phyloP scores from a whole-genome alignment of 2,113 vertebrate genomes.

The Scartelaos histophorus region DNA sequence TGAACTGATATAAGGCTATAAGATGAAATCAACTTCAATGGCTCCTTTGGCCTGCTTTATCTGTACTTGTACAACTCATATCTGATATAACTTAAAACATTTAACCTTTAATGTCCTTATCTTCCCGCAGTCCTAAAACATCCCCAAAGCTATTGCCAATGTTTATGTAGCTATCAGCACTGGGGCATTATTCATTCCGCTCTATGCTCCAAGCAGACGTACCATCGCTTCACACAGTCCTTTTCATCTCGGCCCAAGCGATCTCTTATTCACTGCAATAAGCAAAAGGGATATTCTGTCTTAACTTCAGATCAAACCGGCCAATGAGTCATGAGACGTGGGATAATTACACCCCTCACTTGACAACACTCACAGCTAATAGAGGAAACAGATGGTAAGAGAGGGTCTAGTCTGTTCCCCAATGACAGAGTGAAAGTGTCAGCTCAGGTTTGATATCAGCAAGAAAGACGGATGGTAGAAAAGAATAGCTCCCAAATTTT shows the following conservation, averaged over 20 bases:
- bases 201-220: conserved; percentile 31
- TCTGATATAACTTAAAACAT: background rate
- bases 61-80: background rate
- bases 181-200: conserved; percentile 33
- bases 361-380: conserved; percentile 49
- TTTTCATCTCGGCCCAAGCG: conserved; percentile 50
- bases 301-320: conserved; percentile 58
- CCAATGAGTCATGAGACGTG: conserved; percentile 51
- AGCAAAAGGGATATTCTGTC: conserved; percentile 52
- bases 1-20: conserved; percentile 11
- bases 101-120: background rate
- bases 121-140: conserved; percentile 10
- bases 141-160: conserved; percentile 16
- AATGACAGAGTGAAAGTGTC: conserved; percentile 31
- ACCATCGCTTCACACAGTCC: conserved; percentile 21
- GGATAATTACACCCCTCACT: conserved; percentile 54
- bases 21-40: background rate
- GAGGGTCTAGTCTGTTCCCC: conserved; percentile 52
- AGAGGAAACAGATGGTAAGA: conserved; percentile 59
- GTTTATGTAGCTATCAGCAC: conserved; percentile 29
- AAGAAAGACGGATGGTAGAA: background rate
- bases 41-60: conserved; percentile 2
- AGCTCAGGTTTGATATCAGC: conserved; percentile 18
- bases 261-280: conserved; percentile 44
- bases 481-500: background rate